Base-by-base conservation (phyloP, 1,140 invertebrate genomes). In the Eriosoma lanigerum region DNA sequence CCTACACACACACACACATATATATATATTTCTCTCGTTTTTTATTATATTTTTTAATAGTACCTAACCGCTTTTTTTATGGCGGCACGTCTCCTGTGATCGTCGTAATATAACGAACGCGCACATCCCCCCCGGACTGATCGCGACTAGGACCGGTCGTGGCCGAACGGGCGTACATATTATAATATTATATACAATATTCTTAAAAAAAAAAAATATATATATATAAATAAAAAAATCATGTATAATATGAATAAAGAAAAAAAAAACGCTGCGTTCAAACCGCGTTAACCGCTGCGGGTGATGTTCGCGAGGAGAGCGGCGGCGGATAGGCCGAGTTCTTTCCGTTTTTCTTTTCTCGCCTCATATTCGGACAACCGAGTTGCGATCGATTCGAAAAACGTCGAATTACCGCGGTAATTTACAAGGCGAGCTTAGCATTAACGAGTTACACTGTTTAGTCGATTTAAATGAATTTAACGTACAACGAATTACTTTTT, bases 41-140 rank as follows among this genome's bases (percentile, higher is more conserved):
- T 56, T 32, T 54, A 32, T 54, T 38, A 24, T n/a, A 6, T 13
- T 60, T 78, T 58, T 62, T 78, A 46, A 62, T 78, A 62, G 32
- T 26, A 60, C 21, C 56, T 62, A 60, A 78, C 75, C 56, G 75
- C 56, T 78, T 78, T 38, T 38, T 75, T 78, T 78, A 78, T 78
- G 75, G 75, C 75, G 54, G 75, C 75, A 78, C 56, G n/a, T 78
- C 56, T 78, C 54, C 54, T 78, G 75, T 60, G 75, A 78, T 78
- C 75, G 75, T 66, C 32, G 29, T 60, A 78, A 4, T 4, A 38
- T 38, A 78, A 78, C 75, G 75, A 60, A 78, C 32, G 44, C 15
- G 32, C n/a, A 17, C 6, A 26, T 68, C 32, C 32, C 5, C 50
- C 48, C n/a, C n/a, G 29, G 54, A 78, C 38, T 10, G 75, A 56